Percentiles rank a stretch among this genome's conserved stretches.
Evolutionary conservation across 2,113 vertebrate species (phyloP).

Genomic region (Oriolus oriolus): DNA sequence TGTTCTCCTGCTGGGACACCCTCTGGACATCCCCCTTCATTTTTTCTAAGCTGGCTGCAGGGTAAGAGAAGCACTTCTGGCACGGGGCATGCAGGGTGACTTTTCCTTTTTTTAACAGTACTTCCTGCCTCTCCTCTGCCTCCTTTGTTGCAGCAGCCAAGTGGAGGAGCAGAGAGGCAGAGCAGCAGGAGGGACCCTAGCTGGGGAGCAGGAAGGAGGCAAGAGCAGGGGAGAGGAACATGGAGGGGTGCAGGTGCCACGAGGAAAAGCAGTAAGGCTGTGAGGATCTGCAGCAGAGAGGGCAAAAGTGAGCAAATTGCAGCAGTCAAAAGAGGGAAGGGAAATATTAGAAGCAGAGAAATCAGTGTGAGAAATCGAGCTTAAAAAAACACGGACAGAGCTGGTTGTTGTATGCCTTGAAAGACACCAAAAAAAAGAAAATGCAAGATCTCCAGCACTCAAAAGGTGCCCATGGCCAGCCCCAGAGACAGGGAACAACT

Average conservation of each 20-base stretch:
- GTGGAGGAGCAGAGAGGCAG: neutral
- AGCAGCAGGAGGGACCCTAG: neutral
- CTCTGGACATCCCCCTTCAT: neutral
- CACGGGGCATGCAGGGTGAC: neutral
- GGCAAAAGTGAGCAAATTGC: neutral
- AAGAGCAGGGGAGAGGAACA: neutral
- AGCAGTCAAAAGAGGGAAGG: neutral
- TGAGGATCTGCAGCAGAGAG: neutral
- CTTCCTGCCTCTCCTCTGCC: slow-evolving; percentile 37
- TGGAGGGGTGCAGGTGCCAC: neutral
- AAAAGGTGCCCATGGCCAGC: neutral
- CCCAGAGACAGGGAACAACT: neutral
- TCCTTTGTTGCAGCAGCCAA: slow-evolving; percentile 34
- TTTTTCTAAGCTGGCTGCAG: neutral
- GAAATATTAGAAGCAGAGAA: neutral
- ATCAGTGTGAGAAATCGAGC: neutral
- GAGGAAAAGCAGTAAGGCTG: neutral
- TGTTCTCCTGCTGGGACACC: neutral
- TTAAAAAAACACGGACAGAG: neutral
- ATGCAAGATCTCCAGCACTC: neutral
- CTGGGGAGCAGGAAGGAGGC: neutral
- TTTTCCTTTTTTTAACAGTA: neutral
- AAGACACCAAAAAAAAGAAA: neutral
- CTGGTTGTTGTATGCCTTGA: neutral
- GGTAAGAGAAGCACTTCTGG: neutral